phyloP scores from a whole-genome alignment of 2,113 vertebrate genomes.

The Thunnus maccoyii region DNA sequence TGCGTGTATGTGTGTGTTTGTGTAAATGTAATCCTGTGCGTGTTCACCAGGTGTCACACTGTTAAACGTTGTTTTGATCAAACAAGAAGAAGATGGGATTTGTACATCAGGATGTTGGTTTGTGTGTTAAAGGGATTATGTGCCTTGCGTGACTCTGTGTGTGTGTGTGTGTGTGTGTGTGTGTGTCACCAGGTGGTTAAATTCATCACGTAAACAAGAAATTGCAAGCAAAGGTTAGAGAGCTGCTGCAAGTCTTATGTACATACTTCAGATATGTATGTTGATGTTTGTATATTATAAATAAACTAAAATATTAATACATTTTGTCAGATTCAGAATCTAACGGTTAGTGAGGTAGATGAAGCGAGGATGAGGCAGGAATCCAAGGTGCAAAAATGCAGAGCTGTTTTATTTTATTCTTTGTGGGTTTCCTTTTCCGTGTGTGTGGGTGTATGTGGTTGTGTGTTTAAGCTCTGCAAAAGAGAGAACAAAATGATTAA shows the following conservation, averaged over 20 bases:
- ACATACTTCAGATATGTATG: too few relatives aligned
- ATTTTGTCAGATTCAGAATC: too few relatives aligned
- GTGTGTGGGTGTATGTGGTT: too few relatives aligned
- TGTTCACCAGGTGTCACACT: slow-evolving; percentile 36
- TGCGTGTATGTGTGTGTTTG: background rate
- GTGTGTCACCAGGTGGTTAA: slow-evolving; percentile 12
- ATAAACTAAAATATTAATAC: background rate
- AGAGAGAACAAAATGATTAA: too few relatives aligned
- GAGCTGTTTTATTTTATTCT: too few relatives aligned
- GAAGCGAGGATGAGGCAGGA: too few relatives aligned
- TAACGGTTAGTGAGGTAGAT: too few relatives aligned
- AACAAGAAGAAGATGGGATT: slow-evolving; percentile 19
- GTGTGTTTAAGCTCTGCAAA: too few relatives aligned
- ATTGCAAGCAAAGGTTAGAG: background rate
- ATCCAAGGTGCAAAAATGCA: too few relatives aligned
- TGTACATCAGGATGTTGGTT: background rate
- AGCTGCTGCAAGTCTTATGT: too few relatives aligned
- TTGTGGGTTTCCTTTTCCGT: too few relatives aligned
- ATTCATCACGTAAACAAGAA: background rate
- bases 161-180: background rate
- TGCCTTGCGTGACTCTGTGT: background rate
- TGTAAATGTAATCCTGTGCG: slow-evolving; percentile 2
- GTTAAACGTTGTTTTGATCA: slow-evolving; percentile 23
- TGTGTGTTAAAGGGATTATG: background rate
- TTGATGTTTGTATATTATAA: background rate